Evolutionary conservation across 2,888 invertebrate species (phyloP), one percentile per base, ranked within the genome.

Genomic region (Halictus ligatus): DNA sequence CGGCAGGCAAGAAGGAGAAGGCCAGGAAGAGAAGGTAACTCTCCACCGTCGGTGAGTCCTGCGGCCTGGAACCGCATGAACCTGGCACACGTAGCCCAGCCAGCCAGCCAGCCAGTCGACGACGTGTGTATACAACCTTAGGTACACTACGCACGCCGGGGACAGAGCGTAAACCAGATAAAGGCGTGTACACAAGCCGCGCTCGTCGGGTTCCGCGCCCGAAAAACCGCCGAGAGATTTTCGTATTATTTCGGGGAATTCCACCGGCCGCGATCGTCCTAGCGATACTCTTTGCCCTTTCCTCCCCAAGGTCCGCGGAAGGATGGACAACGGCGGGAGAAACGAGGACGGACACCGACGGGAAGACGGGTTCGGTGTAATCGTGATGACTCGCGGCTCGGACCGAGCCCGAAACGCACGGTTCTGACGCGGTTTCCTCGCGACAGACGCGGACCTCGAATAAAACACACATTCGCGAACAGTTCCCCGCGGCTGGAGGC

Each of bases 221-320:
- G 87, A 89, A 80, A 85, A 80, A 25, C 67, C 79, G n/a, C 69
- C 6, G 67, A 81, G 67, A 81, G 87, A 88, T 90, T 91, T 91
- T 91, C 84, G 86, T 90, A 88, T 91, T 85, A 87, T 91, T 91
- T 91, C 88, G 79, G 83, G 74, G 91, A 91, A 91, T 88, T 86
- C 74, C 77, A 58, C 50, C 54, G 54, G 7, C 83, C 18, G 76
- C 79, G 90, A 89, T 90, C 86, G 86, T 87, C 83, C 83, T 58
- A 80, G 80, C 73, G 90, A 91, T 91, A 90, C 74, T 85, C 79
- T 80, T 85, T 78, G 71, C 85, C 80, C 81, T 84, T 29, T 29
- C 18, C 84, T 83, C 80, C 81, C 83, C 71, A 7, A 50, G 21
- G 54, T 80, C 80, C 58, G 64, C 75, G 58, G 67, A 21, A 73